Percentiles rank a stretch among this genome's conserved stretches.
Evolutionary conservation across 2,113 vertebrate species (phyloP).

Genomic region (Circaetus gallicus): DNA sequence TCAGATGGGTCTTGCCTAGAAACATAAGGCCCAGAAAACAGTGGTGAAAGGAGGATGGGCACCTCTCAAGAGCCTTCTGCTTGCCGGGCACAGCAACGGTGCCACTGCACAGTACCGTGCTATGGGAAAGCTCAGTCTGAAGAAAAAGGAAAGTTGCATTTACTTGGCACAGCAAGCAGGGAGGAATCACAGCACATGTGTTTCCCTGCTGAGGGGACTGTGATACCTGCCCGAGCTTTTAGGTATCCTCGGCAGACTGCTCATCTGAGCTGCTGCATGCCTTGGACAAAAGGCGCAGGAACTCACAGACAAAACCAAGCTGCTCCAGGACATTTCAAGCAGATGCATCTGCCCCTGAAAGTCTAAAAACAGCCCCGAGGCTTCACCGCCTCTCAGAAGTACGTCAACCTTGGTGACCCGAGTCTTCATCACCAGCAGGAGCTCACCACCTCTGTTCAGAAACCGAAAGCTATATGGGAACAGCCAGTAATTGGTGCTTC

Average conservation of each 20-base stretch:
- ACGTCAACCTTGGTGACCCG: fast-evolving
- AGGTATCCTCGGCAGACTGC: neutral
- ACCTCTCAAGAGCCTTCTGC: neutral
- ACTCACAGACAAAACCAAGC: neutral
- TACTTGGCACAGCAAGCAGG: neutral
- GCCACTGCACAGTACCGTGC: neutral
- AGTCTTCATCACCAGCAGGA: slow-evolving; percentile 7
- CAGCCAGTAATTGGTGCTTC: neutral
- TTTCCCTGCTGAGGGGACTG: neutral
- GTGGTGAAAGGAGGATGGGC: neutral
- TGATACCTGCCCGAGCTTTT: neutral
- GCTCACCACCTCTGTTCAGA: neutral
- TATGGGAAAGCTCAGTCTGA: neutral
- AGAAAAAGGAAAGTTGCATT: neutral
- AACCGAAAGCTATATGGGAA: neutral
- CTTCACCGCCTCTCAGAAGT: neutral
- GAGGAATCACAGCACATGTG: fast-evolving
- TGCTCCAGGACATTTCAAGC: neutral
- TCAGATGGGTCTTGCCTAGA: neutral
- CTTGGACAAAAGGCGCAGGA: neutral
- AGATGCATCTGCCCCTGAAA: neutral
- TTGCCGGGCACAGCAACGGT: fast-evolving
- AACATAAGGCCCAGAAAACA: neutral
- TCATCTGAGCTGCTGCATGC: neutral
- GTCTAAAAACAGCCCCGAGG: slow-evolving; percentile 14